phyloP scores from a whole-genome alignment of 2,888 invertebrate genomes.

The Opisthograptis luteolata region DNA sequence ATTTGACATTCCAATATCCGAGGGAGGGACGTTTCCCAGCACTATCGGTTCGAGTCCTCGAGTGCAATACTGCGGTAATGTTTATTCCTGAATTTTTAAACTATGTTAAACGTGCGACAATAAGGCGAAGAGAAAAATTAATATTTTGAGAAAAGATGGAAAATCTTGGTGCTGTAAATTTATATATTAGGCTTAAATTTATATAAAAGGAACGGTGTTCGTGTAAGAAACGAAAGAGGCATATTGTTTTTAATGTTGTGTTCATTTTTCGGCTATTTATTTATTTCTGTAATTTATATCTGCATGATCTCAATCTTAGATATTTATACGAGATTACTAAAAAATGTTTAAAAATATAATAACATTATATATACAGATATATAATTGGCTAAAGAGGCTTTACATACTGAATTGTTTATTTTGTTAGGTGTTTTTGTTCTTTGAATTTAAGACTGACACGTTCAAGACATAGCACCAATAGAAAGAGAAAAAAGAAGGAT shows the following conservation, averaged over 20 bases:
- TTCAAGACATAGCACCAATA: slow-evolving; percentile 74
- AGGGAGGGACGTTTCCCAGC: slow-evolving; percentile 40
- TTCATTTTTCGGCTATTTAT: slow-evolving; percentile 82
- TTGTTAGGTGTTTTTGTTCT: slow-evolving; percentile 66
- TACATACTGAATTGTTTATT: slow-evolving; percentile 69
- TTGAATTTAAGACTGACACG: slow-evolving; percentile 76
- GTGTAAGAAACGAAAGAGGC: slow-evolving; percentile 82
- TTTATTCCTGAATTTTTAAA: slow-evolving; percentile 77
- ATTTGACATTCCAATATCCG: slow-evolving; percentile 65
- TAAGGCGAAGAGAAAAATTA: slow-evolving; percentile 81
- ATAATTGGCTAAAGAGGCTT: slow-evolving; percentile 83
- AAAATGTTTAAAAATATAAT: slow-evolving; percentile 56
- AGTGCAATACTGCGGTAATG: slow-evolving; percentile 80
- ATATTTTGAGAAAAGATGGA: slow-evolving; percentile 82
- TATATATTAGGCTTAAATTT: slow-evolving; percentile 84
- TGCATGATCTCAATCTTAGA: slow-evolving; percentile 83
- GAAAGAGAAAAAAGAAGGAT: slow-evolving; percentile 46
- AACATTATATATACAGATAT: slow-evolving; percentile 75
- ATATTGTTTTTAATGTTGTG: slow-evolving; percentile 80
- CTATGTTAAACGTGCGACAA: slow-evolving; percentile 82
- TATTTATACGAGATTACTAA: slow-evolving; percentile 83
- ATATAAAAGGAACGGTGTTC: slow-evolving; percentile 78
- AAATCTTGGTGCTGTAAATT: slow-evolving; percentile 85
- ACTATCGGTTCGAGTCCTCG: slow-evolving; percentile 42
- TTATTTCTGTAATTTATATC: slow-evolving; percentile 77